phyloP scores from a whole-genome alignment of 2,888 invertebrate species.

The Leucoptera coffeella region DNA sequence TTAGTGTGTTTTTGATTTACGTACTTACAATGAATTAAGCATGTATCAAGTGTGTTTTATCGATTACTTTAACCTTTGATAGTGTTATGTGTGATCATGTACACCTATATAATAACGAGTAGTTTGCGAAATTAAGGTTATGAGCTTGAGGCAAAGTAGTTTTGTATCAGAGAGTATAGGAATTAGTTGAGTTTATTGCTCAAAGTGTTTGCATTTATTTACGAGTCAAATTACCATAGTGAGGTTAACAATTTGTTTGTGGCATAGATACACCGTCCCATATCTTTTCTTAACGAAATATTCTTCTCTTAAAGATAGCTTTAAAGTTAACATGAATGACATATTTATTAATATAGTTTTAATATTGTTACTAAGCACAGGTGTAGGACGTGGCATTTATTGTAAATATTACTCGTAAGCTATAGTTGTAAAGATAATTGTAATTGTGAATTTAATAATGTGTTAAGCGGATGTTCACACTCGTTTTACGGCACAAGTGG shows the following conservation, averaged over 20 bases:
- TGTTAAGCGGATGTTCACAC: constrained; percentile 32
- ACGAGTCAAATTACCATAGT: constrained; percentile 18
- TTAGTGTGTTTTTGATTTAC: not conserved
- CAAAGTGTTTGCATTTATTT: constrained; percentile 5
- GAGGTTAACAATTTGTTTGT: constrained; percentile 11
- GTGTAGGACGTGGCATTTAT: constrained; percentile 48
- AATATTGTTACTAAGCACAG: constrained; percentile 45
- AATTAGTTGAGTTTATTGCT: not conserved
- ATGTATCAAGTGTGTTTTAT: not conserved
- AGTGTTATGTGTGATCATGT: too few species aligned
- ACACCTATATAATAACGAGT: too few species aligned
- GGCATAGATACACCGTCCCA: constrained; percentile 39
- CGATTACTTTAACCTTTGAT: too few species aligned
- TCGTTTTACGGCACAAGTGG: constrained; percentile 52
- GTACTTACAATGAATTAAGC: not conserved
- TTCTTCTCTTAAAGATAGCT: constrained; percentile 29
- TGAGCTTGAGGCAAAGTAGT: not conserved
- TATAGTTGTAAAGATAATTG: constrained; percentile 1
- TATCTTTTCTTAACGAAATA: constrained; percentile 43
- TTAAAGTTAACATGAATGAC: constrained; percentile 34
- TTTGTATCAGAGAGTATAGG: not conserved
- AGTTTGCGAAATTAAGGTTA: not conserved
- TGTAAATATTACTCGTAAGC: constrained; percentile 29
- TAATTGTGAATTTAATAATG: constrained; percentile 32
- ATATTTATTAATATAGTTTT: constrained; percentile 43